Percentiles rank a stretch among this genome's conserved stretches.
phyloP scores from a whole-genome alignment of 2,113 vertebrate species.

The Daphoenositta chrysoptera region DNA sequence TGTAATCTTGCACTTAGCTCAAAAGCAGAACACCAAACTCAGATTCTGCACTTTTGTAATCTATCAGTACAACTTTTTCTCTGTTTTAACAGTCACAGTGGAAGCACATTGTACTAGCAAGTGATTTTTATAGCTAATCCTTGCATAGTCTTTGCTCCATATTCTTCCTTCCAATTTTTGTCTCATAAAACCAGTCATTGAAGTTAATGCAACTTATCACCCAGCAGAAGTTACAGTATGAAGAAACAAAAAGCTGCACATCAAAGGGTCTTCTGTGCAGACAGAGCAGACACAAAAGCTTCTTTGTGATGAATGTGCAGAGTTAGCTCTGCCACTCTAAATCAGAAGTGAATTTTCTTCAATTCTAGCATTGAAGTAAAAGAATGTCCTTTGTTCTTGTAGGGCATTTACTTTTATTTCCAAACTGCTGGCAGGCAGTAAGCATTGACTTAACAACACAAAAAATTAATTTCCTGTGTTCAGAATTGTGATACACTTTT shows the following conservation, averaged over 20 bases:
- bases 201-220: conserved; percentile 23
- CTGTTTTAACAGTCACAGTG: neutral
- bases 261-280: conserved; percentile 46
- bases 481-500: neutral
- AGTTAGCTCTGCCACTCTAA: conserved; percentile 14
- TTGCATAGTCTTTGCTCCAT: neutral
- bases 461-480: neutral
- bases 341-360: conserved; percentile 28
- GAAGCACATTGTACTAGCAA: neutral
- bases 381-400: conserved; percentile 55
- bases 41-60: neutral
- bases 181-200: neutral
- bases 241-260: conserved; percentile 18
- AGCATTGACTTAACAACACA: neutral
- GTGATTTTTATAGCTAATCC: neutral
- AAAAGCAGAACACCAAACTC: neutral
- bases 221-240: conserved; percentile 29
- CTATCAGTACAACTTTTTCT: neutral
- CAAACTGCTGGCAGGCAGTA: conserved; percentile 43
- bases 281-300: conserved; percentile 29
- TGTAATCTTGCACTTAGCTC: neutral
- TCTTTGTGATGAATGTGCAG: conserved; percentile 32
- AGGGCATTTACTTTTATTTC: conserved; percentile 35
- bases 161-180: neutral
- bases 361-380: conserved; percentile 4